Evolutionary conservation across 1,140 invertebrate genomes (phyloP).

Genomic region (Andricus grossulariae): DNA sequence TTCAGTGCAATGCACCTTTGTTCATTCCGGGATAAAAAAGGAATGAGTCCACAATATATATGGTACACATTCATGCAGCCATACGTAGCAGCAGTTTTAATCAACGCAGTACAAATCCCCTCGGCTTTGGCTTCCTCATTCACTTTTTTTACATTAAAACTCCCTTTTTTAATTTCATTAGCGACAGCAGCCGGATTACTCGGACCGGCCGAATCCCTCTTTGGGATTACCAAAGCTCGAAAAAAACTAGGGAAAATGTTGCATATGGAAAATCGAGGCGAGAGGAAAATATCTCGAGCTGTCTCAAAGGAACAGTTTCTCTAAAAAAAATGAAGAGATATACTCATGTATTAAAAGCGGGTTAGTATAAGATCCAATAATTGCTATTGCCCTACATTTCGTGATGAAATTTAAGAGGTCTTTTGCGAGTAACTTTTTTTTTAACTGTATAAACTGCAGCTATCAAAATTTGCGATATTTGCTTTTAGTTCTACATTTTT

Average conservation of each 20-base stretch:
- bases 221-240: slow-evolving; percentile 70
- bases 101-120: slow-evolving; percentile 71
- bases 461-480: too few relatives aligned
- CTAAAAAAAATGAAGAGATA: background rate
- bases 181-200: slow-evolving; percentile 71
- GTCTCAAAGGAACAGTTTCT: slow-evolving; percentile 22
- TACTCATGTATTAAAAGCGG: background rate
- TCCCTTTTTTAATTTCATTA: slow-evolving; percentile 72
- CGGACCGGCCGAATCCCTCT: slow-evolving; percentile 61
- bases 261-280: slow-evolving; percentile 52
- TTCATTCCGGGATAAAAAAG: background rate
- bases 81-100: slow-evolving; percentile 68
- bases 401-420: too few relatives aligned
- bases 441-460: too few relatives aligned
- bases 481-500: background rate
- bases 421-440: too few relatives aligned
- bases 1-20: background rate
- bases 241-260: slow-evolving; percentile 69
- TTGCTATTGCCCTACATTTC: too few relatives aligned
- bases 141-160: slow-evolving; percentile 56
- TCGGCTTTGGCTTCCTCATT: slow-evolving; percentile 61
- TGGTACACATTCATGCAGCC: slow-evolving; percentile 54
- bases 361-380: too few relatives aligned
- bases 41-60: slow-evolving; percentile 36
- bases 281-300: slow-evolving; percentile 48